Evolutionary conservation across 2,888 invertebrate genomes (phyloP), one percentile per base, ranked within the genome.

Genomic region (Serripes groenlandicus): DNA sequence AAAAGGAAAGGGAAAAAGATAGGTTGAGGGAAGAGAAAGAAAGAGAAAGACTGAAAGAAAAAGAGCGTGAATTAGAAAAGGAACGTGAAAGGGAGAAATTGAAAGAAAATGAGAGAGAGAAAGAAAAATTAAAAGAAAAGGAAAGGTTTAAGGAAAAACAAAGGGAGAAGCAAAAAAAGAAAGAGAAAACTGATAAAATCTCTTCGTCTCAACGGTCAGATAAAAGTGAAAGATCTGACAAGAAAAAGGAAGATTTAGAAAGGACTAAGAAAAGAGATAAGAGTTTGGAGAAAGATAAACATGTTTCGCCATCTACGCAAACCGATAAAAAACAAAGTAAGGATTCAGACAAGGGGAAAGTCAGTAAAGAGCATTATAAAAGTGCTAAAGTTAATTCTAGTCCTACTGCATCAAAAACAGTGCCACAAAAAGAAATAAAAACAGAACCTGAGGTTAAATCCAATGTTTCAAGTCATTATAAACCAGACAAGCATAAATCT

Each of bases 21-120:
- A 75, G 34, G 49, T 75, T 81, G 58, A 69, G 73, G 35, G 81
- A 86, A 54, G 60, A 83, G 54, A 66, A 72, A 54, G 72, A 81
- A 28, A 70, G 23, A 35, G 66, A 56, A 34, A 78, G 74, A 42
- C 62, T 37, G 49, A 72, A 42, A 56, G 79, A 80, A 30, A 72
- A 56, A 5, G 52, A 79, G 52, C 69, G 56, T 58, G 80, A 77
- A 28, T 71, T 28, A 52, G 73, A 69, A 66, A 78, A 54, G 28
- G 62, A 60, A 72, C 69, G 42, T 42, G 32, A 52, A 30, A 81
- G 26, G 49, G 64, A 80, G 34, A 60, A 62, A 30, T 62, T 74
- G 37, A 75, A 37, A 23, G 70, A 75, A 34, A 72, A 42, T 56
- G 64, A 75, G 62, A 78, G 64, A 56, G 64, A 77, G 37, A 66